Conservation (phyloP, 2,888 invertebrate species). For the Cylloceria caligata region DNA sequence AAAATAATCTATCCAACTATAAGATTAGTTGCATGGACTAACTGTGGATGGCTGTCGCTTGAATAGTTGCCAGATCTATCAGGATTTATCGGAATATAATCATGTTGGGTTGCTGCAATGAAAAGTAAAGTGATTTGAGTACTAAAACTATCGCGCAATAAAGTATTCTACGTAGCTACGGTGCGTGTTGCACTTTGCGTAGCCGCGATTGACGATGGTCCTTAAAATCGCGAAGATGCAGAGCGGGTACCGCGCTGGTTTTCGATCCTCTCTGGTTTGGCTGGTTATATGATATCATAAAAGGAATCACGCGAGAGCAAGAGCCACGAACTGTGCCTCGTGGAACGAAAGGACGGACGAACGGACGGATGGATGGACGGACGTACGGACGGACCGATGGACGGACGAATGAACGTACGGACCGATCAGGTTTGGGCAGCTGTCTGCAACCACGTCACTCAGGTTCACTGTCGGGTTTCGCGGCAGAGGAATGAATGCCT, state of each 20-base stretch:
- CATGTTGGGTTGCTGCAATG: too few species aligned
- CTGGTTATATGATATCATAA: conserved; percentile 83
- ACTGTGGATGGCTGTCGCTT: too few species aligned
- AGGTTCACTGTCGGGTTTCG: conserved; percentile 81
- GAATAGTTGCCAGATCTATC: too few species aligned
- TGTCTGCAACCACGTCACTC: conserved; percentile 84
- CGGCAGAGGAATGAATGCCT: conserved; percentile 82
- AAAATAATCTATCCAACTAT: background rate
- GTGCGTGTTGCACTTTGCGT: conserved; percentile 15
- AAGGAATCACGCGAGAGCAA: conserved; percentile 79
- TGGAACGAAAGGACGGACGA: conserved; percentile 66
- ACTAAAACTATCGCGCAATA: too few species aligned
- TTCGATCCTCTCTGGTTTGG: conserved; percentile 75
- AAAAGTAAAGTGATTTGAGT: too few species aligned
- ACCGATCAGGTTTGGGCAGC: conserved; percentile 84
- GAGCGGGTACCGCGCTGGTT: conserved; percentile 34
- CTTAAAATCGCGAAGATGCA: conserved; percentile 49
- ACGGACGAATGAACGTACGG: conserved; percentile 70
- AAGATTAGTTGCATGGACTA: background rate
- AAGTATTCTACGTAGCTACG: too few species aligned
- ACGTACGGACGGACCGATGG: conserved; percentile 71
- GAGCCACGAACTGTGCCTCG: conserved; percentile 49
- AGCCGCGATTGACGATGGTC: conserved; percentile 17
- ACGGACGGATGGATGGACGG: conserved; percentile 60
- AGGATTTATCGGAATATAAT: too few species aligned